phyloP scores from a whole-genome alignment of 2,797 vertebrate genomes.

The Argya squamiceps region DNA sequence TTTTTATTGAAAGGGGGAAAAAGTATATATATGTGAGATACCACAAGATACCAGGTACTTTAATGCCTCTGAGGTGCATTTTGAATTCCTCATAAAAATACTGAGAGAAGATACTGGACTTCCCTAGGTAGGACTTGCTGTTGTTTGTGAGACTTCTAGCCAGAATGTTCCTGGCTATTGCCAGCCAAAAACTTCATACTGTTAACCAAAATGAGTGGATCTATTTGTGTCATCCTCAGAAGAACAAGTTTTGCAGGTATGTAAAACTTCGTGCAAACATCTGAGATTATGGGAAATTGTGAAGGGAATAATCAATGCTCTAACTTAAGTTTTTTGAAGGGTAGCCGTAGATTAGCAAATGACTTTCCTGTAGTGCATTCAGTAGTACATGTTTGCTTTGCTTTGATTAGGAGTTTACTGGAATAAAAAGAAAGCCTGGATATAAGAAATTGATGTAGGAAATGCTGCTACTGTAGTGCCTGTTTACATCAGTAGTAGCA shows the following conservation, averaged over 20 bases:
- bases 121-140: not conserved
- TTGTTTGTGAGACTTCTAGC: not conserved
- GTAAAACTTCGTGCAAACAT: not conserved
- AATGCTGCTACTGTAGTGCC: not conserved
- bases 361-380: not conserved
- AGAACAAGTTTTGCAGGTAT: slow-evolving; percentile 60
- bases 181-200: not conserved
- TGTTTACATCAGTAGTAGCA: not conserved
- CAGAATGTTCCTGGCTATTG: not conserved
- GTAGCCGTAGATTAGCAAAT: not conserved
- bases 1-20: not conserved
- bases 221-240: slow-evolving; percentile 19
- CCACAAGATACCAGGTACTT: fast-evolving
- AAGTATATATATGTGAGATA: not conserved
- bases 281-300: not conserved
- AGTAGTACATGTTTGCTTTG: not conserved
- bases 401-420: not conserved
- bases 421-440: not conserved
- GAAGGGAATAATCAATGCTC: not conserved
- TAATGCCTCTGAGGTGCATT: not conserved
- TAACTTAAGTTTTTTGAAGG: not conserved
- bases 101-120: not conserved
- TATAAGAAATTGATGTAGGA: not conserved
- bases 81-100: not conserved
- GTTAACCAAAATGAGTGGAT: slow-evolving; percentile 29